Percentiles rank a stretch among this genome's conserved stretches.
Conservation (phyloP, 2,797 vertebrate species). For the Xerus rutilus region DNA sequence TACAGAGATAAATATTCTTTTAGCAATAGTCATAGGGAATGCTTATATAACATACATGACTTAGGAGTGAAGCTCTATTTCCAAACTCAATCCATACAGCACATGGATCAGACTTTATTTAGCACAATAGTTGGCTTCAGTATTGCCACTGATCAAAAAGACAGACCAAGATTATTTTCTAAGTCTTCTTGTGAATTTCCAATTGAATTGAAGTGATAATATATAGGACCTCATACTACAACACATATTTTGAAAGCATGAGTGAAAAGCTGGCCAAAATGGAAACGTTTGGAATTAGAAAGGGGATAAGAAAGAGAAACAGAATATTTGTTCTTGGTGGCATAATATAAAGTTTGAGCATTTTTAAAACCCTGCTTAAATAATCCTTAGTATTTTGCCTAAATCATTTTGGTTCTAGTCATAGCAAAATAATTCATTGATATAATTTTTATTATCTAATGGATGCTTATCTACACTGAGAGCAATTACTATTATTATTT, state of each 20-base stretch:
- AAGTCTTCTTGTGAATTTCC: neutral
- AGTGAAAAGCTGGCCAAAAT: neutral
- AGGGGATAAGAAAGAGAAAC: neutral
- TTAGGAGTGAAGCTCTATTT: neutral
- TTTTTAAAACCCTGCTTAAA: neutral
- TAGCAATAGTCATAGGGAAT: neutral
- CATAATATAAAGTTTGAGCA: neutral
- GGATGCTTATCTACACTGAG: neutral
- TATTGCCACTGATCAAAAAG: neutral
- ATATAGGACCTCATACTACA: neutral
- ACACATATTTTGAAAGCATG: neutral
- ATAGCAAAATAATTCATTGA: conserved; percentile 20
- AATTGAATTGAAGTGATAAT: neutral
- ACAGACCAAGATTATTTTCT: neutral
- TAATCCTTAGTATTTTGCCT: neutral
- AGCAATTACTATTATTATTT: conserved; percentile 1
- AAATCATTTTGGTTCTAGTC: neutral
- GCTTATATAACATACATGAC: neutral
- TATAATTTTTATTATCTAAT: neutral
- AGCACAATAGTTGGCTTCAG: neutral
- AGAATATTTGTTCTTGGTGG: neutral
- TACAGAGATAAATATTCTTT: neutral
- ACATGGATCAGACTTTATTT: neutral
- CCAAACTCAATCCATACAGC: neutral
- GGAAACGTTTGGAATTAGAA: neutral